Evolutionary conservation across 2,888 invertebrate species (phyloP).

Genomic region (Strigamia maritima): DNA sequence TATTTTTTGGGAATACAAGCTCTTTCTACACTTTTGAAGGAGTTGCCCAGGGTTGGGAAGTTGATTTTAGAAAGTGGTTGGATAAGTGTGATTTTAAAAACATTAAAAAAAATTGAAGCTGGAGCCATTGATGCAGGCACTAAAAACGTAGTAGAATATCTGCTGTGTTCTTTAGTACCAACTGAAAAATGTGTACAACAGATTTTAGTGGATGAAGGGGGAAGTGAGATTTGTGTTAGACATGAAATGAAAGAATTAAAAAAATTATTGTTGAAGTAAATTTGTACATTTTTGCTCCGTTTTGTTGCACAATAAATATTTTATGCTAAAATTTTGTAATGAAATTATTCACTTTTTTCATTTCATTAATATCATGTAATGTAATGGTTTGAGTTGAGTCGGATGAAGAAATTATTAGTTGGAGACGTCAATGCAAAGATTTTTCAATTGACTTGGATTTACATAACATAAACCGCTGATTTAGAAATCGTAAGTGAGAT

Average conservation of each 20-base stretch:
- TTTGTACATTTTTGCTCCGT: background rate
- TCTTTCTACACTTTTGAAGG: constrained; percentile 73
- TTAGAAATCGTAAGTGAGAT: background rate
- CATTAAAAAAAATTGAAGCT: constrained; percentile 75
- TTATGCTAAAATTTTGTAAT: no score
- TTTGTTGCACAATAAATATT: no score
- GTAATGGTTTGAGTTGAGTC: no score
- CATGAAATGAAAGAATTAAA: constrained; percentile 44
- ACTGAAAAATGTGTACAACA: constrained; percentile 39
- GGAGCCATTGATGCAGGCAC: constrained; percentile 78
- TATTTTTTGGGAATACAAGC: constrained; percentile 96
- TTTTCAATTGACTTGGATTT: no score
- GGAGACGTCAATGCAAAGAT: no score
- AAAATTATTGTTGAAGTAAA: constrained; percentile 37
- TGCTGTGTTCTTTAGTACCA: constrained; percentile 69
- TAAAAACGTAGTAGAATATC: constrained; percentile 85
- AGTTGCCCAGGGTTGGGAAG: constrained; percentile 49
- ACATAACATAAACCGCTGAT: no score
- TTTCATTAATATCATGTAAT: no score
- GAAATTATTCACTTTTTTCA: no score
- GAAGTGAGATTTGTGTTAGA: constrained; percentile 41
- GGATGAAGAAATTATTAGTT: no score
- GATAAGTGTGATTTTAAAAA: constrained; percentile 81
- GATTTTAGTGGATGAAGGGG: constrained; percentile 42
- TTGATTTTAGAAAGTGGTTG: constrained; percentile 91